These are phyloP conservation scores for Sphaeramia orbicularis DNA, from an alignment of 2,797 vertebrate species.

Conservation along the genomic window DNA sequence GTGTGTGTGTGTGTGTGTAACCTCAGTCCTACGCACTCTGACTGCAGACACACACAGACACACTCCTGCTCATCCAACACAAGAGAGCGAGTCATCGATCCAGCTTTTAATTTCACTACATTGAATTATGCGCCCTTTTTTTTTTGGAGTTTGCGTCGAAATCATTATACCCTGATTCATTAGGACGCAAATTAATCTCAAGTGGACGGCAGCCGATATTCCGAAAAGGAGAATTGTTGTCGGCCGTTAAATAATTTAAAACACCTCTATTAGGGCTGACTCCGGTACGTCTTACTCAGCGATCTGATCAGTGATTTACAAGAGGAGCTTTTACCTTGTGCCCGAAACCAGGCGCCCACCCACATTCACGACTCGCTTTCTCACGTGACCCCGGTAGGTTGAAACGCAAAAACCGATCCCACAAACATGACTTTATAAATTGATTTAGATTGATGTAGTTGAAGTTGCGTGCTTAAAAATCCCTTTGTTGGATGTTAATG, in stretches of 20 bases:
- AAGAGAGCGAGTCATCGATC: slow-evolving; percentile 35
- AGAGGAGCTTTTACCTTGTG: slow-evolving; percentile 19
- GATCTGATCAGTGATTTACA: slow-evolving; percentile 18
- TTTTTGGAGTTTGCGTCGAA: slow-evolving; percentile 47
- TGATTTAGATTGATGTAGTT: neutral
- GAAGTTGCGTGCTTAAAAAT: neutral
- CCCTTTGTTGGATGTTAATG: slow-evolving; percentile 5
- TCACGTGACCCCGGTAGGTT: neutral
- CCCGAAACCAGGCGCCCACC: slow-evolving; percentile 6
- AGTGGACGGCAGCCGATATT: slow-evolving; percentile 38
- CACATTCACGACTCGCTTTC: slow-evolving; percentile 10
- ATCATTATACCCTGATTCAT: slow-evolving; percentile 40
- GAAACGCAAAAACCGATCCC: neutral
- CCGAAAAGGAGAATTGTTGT: slow-evolving; percentile 21
- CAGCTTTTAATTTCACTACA: slow-evolving; percentile 46
- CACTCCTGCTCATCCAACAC: neutral
- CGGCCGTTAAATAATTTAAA: slow-evolving; percentile 34
- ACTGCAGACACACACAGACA: slow-evolving; percentile 17
- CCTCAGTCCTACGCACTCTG: slow-evolving; percentile 22
- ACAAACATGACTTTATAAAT: neutral
- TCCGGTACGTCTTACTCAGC: slow-evolving; percentile 38
- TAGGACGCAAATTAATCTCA: slow-evolving; percentile 45
- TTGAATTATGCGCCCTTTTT: slow-evolving; percentile 43
- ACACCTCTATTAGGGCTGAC: slow-evolving; percentile 16
- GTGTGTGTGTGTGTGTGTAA: slow-evolving; percentile 36